Base-by-base conservation (phyloP, 2,113 vertebrate species). In the Meriones unguiculatus region DNA sequence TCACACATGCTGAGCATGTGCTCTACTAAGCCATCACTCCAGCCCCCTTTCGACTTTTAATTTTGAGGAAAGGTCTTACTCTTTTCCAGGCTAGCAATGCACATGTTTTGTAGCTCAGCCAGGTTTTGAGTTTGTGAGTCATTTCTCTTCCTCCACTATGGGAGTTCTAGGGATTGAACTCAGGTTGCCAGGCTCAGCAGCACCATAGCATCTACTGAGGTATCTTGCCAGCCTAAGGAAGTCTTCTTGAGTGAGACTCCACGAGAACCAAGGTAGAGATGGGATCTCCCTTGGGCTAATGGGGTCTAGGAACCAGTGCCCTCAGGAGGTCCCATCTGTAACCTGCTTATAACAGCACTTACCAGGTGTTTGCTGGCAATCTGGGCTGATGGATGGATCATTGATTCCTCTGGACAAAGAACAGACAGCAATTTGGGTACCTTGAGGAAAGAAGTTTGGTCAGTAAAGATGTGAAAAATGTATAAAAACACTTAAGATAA, bases 321-420 rank as follows among this genome's bases (percentile, higher is more conserved):
- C 52, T n/a, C 62, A 93, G 38, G 92, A 25, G 57, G 70, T 75
- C 65, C 46, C 25, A 41, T 25, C 24, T 41, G 28, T 35, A 50
- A 41, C 77, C 70, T 90, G 67, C 17, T 41, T 50, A 88, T 3
- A 1, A 20, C 59, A 97, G 76, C 24, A 97, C 98, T 99, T 97
- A 99, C 99, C 99, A 99, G 98, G 96, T 98, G 99, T 98, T 97
- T 99, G 89, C 99, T 99, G 87, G 99, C 98, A 98, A 99, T 98
- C 87, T 98, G 98, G 88, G 99, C 99, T 93, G 99, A 98, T 0
- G 98, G 97, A 91, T 99, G 99, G 92, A 99, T 97, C 20, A 99
- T 96, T n/a, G 99, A 98, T 93, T 99, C 99, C 95, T 99, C 99
- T 52, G 98, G 93, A 97, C 98, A 98, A 78, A 98, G 97, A 98